phyloP scores from a whole-genome alignment of 2,797 vertebrate genomes.

The Halcyon chelicuti region DNA sequence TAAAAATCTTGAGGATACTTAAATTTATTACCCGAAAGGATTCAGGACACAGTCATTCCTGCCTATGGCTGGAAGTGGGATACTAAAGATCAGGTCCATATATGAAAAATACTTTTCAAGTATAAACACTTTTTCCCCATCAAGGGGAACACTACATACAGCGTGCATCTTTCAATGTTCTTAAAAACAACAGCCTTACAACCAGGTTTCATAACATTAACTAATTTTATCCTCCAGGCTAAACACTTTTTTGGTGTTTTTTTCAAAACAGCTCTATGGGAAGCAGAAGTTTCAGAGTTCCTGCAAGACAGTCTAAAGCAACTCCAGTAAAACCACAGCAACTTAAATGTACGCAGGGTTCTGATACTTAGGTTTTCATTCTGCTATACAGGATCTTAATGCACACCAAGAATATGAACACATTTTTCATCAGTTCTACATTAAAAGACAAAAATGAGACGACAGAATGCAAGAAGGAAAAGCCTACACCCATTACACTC shows the following conservation, averaged over 20 bases:
- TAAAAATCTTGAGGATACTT: background rate
- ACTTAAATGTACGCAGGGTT: background rate
- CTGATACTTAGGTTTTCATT: constrained; percentile 10
- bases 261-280: background rate
- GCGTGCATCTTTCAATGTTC: background rate
- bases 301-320: background rate
- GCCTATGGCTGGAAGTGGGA: background rate
- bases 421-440: constrained; percentile 24
- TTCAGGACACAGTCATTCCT: background rate
- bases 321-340: background rate
- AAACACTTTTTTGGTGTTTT: background rate
- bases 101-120: background rate
- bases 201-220: background rate
- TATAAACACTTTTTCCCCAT: background rate
- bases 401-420: background rate
- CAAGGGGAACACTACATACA: background rate
- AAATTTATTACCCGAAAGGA: background rate
- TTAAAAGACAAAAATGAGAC: constrained; percentile 25
- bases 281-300: background rate
- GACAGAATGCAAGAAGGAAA: background rate
- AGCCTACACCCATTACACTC: background rate
- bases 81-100: background rate
- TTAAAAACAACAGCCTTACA: background rate
- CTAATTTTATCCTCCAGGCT: background rate
- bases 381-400: constrained; percentile 4